These are phyloP conservation scores for Capra hircus DNA, from an alignment of 2,113 vertebrate species.

Conservation along the genomic window DNA sequence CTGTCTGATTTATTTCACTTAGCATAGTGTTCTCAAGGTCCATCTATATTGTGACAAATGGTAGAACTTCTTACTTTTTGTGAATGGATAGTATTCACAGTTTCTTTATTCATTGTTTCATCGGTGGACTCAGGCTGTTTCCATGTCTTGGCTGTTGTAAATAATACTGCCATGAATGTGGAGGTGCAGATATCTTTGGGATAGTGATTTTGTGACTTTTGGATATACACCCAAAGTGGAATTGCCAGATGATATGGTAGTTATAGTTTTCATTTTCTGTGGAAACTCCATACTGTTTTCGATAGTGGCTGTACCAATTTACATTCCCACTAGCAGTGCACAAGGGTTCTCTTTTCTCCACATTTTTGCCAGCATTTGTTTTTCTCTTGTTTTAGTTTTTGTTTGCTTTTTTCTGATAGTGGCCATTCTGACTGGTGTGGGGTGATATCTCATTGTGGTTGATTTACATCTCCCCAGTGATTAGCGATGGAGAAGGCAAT, in stretches of 20 bases:
- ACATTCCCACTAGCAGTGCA: background rate
- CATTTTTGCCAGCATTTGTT: background rate
- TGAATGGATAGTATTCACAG: background rate
- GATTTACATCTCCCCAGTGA: background rate
- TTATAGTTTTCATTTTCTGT: background rate
- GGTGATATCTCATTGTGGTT: background rate
- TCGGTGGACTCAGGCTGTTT: background rate
- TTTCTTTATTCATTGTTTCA: background rate
- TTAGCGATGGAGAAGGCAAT: background rate
- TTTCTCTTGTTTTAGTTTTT: background rate
- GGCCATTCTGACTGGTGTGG: background rate
- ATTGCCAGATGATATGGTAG: background rate
- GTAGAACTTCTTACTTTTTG: background rate
- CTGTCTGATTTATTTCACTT: background rate
- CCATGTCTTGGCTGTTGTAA: background rate
- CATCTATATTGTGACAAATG: background rate
- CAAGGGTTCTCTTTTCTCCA: background rate
- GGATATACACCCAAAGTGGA: background rate
- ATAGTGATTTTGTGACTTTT: background rate
- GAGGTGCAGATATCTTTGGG: background rate
- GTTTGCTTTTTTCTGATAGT: background rate
- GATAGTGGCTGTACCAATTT: background rate
- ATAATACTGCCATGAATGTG: background rate
- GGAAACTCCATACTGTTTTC: background rate
- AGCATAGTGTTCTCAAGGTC: background rate